Percentiles rank a stretch among this genome's conserved stretches.
Conservation (phyloP, 2,797 vertebrate genomes). For the Masticophis lateralis region DNA sequence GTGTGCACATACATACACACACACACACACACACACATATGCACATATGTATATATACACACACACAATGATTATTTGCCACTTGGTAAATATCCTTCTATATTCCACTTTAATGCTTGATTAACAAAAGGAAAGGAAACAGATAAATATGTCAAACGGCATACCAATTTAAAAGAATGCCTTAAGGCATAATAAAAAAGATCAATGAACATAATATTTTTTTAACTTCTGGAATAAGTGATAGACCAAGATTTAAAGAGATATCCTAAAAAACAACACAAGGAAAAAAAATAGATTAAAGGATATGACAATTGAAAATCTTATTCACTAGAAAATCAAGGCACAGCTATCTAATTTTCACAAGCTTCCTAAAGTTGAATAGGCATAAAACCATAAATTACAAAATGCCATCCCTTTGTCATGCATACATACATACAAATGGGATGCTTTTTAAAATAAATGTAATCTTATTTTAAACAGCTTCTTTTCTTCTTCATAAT, state of each 20-base stretch:
- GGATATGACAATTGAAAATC: slow-evolving; percentile 63
- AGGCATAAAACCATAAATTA: slow-evolving; percentile 69
- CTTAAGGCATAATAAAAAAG: slow-evolving; percentile 38
- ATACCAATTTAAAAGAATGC: not conserved
- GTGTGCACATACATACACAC: too few relatives aligned
- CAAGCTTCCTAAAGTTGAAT: slow-evolving; percentile 59
- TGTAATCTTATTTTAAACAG: slow-evolving; percentile 71
- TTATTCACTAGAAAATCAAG: slow-evolving; percentile 56
- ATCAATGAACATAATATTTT: slow-evolving; percentile 48
- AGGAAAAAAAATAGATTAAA: slow-evolving; percentile 43
- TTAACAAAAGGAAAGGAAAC: slow-evolving; percentile 11
- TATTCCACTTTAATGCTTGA: slow-evolving; percentile 29
- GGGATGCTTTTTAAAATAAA: slow-evolving; percentile 70
- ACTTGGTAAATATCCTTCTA: not conserved
- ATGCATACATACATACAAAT: slow-evolving; percentile 73
- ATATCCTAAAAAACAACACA: slow-evolving; percentile 42
- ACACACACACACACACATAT: too few relatives aligned
- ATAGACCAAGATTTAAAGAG: slow-evolving; percentile 42
- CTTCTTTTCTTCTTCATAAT: slow-evolving; percentile 64
- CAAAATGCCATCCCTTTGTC: slow-evolving; percentile 66
- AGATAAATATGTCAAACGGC: slow-evolving; percentile 27
- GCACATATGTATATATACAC: not conserved
- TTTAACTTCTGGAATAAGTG: slow-evolving; percentile 36
- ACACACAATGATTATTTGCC: not conserved
- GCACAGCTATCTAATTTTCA: slow-evolving; percentile 63